phyloP scores from a whole-genome alignment of 2,888 invertebrate genomes.

The Camponotus fellah region DNA sequence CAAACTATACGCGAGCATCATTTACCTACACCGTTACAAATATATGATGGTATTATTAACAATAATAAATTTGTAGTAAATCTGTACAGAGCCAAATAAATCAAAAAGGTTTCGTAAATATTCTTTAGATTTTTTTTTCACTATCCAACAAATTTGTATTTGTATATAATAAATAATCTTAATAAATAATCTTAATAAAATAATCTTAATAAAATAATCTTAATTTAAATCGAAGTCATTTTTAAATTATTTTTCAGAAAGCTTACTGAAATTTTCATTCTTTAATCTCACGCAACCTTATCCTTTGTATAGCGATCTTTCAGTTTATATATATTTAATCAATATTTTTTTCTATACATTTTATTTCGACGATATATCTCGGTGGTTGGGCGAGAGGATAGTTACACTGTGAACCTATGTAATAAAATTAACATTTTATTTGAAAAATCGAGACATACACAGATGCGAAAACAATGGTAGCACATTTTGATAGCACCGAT shows the following conservation, averaged over 20 bases:
- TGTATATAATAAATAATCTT: no score
- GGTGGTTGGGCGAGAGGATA: background rate
- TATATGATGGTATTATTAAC: constrained; percentile 80
- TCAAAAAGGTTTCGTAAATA: constrained; percentile 81
- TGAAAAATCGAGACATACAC: constrained; percentile 83
- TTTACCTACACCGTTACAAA: constrained; percentile 75
- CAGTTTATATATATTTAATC: background rate
- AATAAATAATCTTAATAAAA: no score
- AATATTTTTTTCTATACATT: background rate
- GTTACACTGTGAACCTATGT: constrained; percentile 58
- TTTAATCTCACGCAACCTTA: background rate
- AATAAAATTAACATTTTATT: constrained; percentile 85
- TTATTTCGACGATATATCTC: background rate
- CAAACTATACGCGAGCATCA: constrained; percentile 54
- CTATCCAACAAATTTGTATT: background rate
- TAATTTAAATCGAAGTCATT: background rate
- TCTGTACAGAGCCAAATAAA: constrained; percentile 85
- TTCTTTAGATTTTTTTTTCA: constrained; percentile 17
- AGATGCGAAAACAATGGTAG: constrained; percentile 83
- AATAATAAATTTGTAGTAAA: constrained; percentile 82
- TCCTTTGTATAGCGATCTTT: background rate
- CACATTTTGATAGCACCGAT: constrained; percentile 81
- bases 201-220: no score
- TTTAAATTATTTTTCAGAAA: background rate
- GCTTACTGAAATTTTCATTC: background rate